phyloP scores from a whole-genome alignment of 1,140 invertebrate species.

The Centruroides sculpturatus region DNA sequence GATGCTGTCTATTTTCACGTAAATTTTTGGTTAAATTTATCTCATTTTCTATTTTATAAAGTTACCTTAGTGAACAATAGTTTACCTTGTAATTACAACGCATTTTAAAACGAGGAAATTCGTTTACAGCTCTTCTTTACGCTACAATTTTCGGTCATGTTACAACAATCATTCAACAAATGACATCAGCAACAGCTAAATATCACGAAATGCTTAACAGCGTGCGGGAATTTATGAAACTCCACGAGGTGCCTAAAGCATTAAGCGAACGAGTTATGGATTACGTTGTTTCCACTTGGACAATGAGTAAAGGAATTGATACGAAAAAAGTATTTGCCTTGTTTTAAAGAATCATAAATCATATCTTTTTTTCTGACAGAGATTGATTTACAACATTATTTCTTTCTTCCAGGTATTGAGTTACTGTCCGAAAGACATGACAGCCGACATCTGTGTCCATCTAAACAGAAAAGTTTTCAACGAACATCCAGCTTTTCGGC shows the following conservation, averaged over 20 bases:
- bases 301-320: conserved; percentile 98
- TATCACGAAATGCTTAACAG: conserved; percentile 99
- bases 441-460: conserved; percentile 94
- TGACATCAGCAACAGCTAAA: conserved; percentile 97
- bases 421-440: conserved; percentile 99
- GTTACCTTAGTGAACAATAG: too few relatives aligned
- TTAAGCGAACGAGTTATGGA: conserved; percentile 99
- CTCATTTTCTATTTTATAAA: too few relatives aligned
- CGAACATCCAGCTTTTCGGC: conserved; percentile 94
- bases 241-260: conserved; percentile 98
- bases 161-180: conserved; percentile 99
- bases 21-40: too few relatives aligned
- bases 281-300: conserved; percentile 99
- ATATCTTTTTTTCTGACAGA: too few relatives aligned
- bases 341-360: background rate
- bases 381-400: too few relatives aligned
- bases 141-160: conserved; percentile 99
- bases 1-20: too few relatives aligned
- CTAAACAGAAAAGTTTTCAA: conserved; percentile 99
- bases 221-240: conserved; percentile 98
- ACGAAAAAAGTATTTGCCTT: conserved; percentile 57
- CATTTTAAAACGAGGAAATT: background rate
- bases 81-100: too few relatives aligned
- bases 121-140: conserved; percentile 71
- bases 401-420: conserved; percentile 51